Evolutionary conservation across 2,797 vertebrate species (phyloP).

Genomic region (Balearica regulorum): DNA sequence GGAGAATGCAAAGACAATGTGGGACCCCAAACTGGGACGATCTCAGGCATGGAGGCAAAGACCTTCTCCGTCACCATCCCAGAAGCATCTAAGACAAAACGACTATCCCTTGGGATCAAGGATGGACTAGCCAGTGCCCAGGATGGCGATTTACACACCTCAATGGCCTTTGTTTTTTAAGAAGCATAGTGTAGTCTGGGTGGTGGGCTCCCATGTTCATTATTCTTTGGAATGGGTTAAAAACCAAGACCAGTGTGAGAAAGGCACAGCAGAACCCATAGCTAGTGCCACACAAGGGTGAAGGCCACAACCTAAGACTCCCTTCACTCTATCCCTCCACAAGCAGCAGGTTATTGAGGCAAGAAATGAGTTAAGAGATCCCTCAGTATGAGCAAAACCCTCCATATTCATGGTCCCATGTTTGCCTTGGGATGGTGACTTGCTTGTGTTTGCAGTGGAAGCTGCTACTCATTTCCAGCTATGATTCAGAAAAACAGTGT

Average conservation of each 20-base stretch:
- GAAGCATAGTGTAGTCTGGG: not conserved
- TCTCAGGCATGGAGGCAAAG: not conserved
- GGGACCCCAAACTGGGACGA: not conserved
- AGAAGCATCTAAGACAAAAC: not conserved
- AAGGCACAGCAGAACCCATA: not conserved
- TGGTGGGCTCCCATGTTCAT: not conserved
- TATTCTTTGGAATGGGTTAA: not conserved
- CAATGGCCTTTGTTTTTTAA: not conserved
- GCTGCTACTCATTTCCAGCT: not conserved
- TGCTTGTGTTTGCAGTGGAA: not conserved
- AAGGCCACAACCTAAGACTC: not conserved
- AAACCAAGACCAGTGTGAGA: not conserved
- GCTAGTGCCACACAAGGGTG: not conserved
- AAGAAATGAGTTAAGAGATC: not conserved
- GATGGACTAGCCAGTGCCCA: too few relatives aligned
- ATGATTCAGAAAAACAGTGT: not conserved
- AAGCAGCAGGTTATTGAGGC: not conserved
- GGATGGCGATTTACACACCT: not conserved
- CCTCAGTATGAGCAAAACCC: not conserved
- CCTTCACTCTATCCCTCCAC: not conserved
- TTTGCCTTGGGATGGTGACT: not conserved
- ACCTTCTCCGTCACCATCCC: not conserved
- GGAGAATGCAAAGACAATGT: not conserved
- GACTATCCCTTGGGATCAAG: not conserved
- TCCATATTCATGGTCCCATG: not conserved